Evolutionary conservation across 2,797 vertebrate genomes (phyloP).

Genomic region (Lacerta agilis): DNA sequence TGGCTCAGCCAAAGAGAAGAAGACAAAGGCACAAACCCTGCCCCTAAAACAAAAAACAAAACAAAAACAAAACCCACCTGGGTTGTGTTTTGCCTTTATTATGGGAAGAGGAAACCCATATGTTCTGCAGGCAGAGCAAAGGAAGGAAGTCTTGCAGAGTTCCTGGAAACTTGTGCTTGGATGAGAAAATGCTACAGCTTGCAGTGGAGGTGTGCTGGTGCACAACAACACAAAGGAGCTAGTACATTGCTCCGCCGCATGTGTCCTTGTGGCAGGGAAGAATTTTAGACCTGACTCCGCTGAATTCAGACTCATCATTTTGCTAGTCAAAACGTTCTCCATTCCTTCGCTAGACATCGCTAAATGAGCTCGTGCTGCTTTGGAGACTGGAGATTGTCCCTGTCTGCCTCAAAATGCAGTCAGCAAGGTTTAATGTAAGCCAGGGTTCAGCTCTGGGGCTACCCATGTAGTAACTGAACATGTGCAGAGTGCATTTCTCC

Average conservation of each 20-base stretch:
- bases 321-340: neutral
- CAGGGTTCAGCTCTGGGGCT: neutral
- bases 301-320: neutral
- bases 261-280: neutral
- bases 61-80: no score
- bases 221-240: no score
- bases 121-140: neutral
- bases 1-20: neutral
- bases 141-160: neutral
- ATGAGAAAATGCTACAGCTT: neutral
- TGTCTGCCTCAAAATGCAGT: neutral
- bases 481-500: neutral
- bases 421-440: neutral
- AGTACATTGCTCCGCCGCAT: no score
- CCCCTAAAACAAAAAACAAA: neutral
- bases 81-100: neutral
- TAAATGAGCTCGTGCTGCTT: no score
- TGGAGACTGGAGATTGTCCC: neutral
- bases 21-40: neutral
- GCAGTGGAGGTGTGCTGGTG: no score
- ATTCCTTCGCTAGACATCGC: neutral
- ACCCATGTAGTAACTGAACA: no score
- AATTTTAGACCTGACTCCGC: neutral
- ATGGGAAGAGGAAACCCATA: neutral
- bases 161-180: neutral